These are phyloP conservation scores for Pachypanchax playfairii DNA, from an alignment of 2,113 vertebrate species.

Conservation along the genomic window DNA sequence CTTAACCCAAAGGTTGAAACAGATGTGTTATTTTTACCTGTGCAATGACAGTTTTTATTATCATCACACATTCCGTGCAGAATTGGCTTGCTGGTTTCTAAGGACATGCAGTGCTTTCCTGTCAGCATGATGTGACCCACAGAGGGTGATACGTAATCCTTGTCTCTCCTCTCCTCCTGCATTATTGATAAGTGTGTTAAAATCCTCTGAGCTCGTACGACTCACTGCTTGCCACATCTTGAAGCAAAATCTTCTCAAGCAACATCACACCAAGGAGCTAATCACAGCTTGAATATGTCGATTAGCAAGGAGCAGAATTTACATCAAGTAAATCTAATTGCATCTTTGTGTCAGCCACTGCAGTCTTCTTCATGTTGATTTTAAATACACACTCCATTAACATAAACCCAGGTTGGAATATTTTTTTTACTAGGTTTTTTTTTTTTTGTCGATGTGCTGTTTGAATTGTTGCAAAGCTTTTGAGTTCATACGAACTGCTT, in stretches of 20 bases:
- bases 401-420: too few species aligned
- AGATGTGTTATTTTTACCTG: conserved; percentile 33
- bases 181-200: conserved; percentile 76
- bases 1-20: conserved; percentile 41
- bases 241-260: conserved; percentile 55
- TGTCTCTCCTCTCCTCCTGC: conserved; percentile 64
- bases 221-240: conserved; percentile 56
- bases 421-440: neutral
- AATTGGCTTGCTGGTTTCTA: conserved; percentile 42
- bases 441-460: conserved; percentile 67
- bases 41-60: conserved; percentile 3
- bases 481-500: conserved; percentile 33
- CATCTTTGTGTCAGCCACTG: conserved; percentile 15
- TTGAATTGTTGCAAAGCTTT: conserved; percentile 77
- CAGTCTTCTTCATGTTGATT: conserved; percentile 10
- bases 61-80: conserved; percentile 35
- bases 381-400: conserved; percentile 4
- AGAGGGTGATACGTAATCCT: conserved; percentile 66
- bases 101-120: conserved; percentile 70
- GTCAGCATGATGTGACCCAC: conserved; percentile 66
- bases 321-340: conserved; percentile 43
- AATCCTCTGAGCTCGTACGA: conserved; percentile 55
- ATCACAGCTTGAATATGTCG: conserved; percentile 51
- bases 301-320: conserved; percentile 42
- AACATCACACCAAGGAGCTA: conserved; percentile 43